Percentiles rank a stretch among this genome's conserved stretches.
These are phyloP conservation scores for Lineus longissimus DNA, from an alignment of 1,140 invertebrate species.

Conservation along the genomic window DNA sequence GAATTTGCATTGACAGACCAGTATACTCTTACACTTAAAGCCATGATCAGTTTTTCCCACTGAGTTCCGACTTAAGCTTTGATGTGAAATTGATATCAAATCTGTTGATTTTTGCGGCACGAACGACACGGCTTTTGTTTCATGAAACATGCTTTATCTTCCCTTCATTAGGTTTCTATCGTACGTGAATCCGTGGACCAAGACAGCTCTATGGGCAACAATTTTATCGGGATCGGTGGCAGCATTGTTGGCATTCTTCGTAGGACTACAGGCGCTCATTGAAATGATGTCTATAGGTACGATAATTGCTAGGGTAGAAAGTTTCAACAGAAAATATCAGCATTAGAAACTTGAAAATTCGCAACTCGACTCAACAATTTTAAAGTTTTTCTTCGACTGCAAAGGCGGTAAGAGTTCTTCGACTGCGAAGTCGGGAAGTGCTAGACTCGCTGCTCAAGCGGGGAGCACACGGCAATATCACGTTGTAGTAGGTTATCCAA, in stretches of 20 bases:
- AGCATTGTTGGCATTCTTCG: constrained; percentile 68
- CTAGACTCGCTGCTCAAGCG: background rate
- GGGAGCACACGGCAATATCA: background rate
- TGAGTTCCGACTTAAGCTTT: background rate
- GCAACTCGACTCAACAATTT: no score
- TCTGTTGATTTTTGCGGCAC: background rate
- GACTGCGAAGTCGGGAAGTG: background rate
- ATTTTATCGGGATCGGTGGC: constrained; percentile 69
- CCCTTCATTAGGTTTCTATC: background rate
- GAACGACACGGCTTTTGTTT: background rate
- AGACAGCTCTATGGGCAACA: background rate
- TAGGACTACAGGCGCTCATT: constrained; percentile 77
- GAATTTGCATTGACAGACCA: background rate
- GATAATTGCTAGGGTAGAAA: no score
- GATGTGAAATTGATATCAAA: background rate
- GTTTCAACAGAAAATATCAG: background rate
- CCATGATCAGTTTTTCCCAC: background rate
- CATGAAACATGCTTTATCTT: background rate
- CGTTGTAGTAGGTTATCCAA: no score
- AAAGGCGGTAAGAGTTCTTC: background rate
- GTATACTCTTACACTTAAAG: background rate
- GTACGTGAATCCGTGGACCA: background rate
- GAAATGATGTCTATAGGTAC: constrained; percentile 77
- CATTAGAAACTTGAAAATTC: no score
- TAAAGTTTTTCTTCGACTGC: no score